Base-by-base conservation (phyloP, 2,113 vertebrate genomes). In the Natator depressus region DNA sequence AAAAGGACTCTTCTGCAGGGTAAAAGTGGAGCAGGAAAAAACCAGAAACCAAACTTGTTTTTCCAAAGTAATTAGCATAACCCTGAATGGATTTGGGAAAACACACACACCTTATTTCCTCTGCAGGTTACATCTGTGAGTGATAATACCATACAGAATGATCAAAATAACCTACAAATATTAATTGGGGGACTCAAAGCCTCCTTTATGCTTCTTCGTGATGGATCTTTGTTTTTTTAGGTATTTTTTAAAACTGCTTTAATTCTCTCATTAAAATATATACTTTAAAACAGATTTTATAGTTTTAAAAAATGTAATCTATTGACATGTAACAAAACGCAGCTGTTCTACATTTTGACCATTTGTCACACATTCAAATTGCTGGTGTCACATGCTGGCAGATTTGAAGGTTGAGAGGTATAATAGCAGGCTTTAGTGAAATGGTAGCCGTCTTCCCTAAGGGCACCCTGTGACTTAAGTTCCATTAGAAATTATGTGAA, bases 351-450 rank as follows among this genome's bases (percentile, higher is more conserved):
- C 10, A 14, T 50, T 53, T 42, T 16, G 93, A 53, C 2, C 55
- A 8, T 62, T 51, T n/a, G 1, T 69, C 0, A 0, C 4, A 50
- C 0, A 0, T 75, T 22, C 3, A 8, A 86, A 27, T 22, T 57
- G 1, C 2, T 65, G 82, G 9, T 65, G 59, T 35, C 89, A 13
- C 1, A 6, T 82, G 51, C 59, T 91, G 17, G 1, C 6, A 85
- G 3, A 3, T 5, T 4, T 84, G 9, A 25, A 88, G 4, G 6
- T 65, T 65, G 27, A 65, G 31, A 13, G 29, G 14, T 16, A 65
- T 65, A 16, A 29, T 35, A 65, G 22, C 38, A 42, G 65, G n/a
- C n/a, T 42, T 42, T 75, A 42, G 38, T 75, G 38, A 75, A 42
- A 42, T 75, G 69, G n/a, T 5, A 42, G 38, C 20, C 10, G 3